A percentile compares a stretch with the other conserved stretches of the same genome.
Evolutionary conservation across 2,888 invertebrate genomes (phyloP).

Genomic region (Eupelmus urozonus): DNA sequence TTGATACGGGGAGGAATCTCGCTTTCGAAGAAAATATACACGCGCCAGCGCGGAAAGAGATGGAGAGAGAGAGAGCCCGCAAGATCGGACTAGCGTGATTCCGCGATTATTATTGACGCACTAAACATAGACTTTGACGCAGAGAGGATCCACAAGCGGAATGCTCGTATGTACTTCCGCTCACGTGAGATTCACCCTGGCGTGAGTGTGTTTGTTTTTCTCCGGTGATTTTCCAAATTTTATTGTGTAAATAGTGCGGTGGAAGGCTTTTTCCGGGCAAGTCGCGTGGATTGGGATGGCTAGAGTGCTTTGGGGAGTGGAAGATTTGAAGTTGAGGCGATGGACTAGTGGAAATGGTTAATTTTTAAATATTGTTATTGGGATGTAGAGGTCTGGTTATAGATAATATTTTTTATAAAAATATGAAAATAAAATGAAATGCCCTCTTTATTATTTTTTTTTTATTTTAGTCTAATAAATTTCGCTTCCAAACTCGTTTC

Average conservation of each 20-base stretch:
- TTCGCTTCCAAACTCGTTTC: too few relatives aligned
- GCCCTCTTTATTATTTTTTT: too few relatives aligned
- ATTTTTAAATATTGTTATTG: too few relatives aligned
- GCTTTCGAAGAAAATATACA: constrained; percentile 63
- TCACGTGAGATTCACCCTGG: constrained; percentile 23
- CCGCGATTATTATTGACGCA: constrained; percentile 62
- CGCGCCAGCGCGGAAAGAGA: too few relatives aligned
- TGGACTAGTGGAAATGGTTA: too few relatives aligned
- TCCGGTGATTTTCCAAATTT: constrained; percentile 20
- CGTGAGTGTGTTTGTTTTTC: constrained; percentile 12
- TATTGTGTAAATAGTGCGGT: too few relatives aligned
- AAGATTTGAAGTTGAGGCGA: too few relatives aligned
- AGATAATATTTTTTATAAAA: too few relatives aligned
- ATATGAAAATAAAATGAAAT: too few relatives aligned
- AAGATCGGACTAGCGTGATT: constrained; percentile 56
- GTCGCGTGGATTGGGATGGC: not conserved
- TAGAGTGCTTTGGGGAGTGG: not conserved
- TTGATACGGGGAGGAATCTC: constrained; percentile 9
- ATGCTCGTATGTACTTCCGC: constrained; percentile 32
- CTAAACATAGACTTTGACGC: constrained; percentile 60
- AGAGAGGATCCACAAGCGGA: constrained; percentile 16
- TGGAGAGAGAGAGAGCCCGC: too few relatives aligned
- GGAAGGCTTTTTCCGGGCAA: not conserved
- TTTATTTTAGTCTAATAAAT: too few relatives aligned
- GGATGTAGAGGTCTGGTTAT: too few relatives aligned